Conservation (phyloP, 2,113 vertebrate genomes). For the Upupa epops region DNA sequence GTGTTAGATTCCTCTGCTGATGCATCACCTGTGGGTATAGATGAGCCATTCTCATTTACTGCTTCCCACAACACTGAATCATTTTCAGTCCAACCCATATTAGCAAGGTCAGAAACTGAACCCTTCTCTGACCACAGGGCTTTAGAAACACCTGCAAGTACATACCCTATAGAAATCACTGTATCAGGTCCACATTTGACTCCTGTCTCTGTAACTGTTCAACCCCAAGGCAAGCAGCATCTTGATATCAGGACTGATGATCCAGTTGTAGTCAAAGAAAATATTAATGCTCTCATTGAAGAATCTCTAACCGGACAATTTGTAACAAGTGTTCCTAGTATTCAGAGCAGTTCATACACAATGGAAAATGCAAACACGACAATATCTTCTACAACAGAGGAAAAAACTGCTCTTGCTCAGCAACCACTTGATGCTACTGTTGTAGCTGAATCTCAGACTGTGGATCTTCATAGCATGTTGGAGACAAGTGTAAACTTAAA, state of each 20-base stretch:
- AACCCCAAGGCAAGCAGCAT: background rate
- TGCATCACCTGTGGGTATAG: background rate
- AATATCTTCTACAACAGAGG: background rate
- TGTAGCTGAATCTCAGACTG: background rate
- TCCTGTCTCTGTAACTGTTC: background rate
- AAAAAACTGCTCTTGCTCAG: background rate
- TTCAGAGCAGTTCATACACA: background rate
- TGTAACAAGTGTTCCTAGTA: background rate
- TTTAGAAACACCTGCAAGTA: background rate
- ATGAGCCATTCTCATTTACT: conserved; percentile 54
- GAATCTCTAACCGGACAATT: background rate
- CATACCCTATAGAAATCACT: background rate
- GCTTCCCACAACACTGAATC: background rate
- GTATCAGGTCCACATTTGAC: background rate
- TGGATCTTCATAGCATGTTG: background rate
- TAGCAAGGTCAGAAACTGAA: background rate
- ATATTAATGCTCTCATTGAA: background rate
- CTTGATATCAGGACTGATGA: background rate
- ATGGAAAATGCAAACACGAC: background rate
- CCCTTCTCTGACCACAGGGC: fast-evolving
- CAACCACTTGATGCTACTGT: background rate
- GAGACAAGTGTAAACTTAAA: background rate
- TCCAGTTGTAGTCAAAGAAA: background rate
- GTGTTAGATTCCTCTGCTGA: conserved; percentile 71
- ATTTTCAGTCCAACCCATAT: background rate